phyloP scores from a whole-genome alignment of 2,113 vertebrate species.

The Ictalurus punctatus region DNA sequence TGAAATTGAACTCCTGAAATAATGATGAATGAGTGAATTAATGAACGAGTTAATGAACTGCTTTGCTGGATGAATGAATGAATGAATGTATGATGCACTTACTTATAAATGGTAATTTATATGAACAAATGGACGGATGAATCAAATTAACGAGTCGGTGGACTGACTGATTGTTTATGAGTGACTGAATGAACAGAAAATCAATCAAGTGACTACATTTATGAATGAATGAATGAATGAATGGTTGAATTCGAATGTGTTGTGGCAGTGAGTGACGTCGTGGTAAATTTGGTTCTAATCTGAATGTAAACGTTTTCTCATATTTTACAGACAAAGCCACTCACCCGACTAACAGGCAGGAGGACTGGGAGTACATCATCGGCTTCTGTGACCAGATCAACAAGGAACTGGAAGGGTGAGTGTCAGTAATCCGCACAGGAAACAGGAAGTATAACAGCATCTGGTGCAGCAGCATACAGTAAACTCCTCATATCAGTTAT shows the following conservation, averaged over 20 bases:
- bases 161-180: neutral
- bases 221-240: no score
- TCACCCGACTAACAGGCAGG: conserved; percentile 92
- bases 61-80: neutral
- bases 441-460: neutral
- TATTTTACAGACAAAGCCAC: conserved; percentile 90
- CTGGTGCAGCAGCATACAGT: no score
- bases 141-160: neutral
- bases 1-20: neutral
- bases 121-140: neutral
- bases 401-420: conserved; percentile 94
- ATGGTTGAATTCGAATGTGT: neutral
- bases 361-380: conserved; percentile 99
- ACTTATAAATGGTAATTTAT: neutral
- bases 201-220: neutral
- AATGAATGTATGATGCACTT: neutral
- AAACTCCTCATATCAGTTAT: neutral
- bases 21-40: neutral
- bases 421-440: conserved; percentile 7
- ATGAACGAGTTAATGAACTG: neutral
- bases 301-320: neutral
- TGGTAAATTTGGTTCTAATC: neutral
- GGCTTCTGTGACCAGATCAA: conserved; percentile 99
- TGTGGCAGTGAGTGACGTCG: neutral
- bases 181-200: neutral